Evolutionary conservation across 2,888 invertebrate species (phyloP), one percentile per base, ranked within the genome.

Genomic region (Crioceris asparagi): DNA sequence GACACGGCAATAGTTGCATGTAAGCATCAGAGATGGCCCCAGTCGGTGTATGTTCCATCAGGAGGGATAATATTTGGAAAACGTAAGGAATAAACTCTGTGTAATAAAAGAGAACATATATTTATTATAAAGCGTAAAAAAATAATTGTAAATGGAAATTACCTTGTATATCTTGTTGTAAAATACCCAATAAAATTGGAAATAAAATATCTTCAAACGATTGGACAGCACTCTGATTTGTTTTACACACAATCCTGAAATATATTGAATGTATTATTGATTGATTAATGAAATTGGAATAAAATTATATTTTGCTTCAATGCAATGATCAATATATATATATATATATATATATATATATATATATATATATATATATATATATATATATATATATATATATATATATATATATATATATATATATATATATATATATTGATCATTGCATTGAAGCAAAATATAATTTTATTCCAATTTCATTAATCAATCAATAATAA

Each of bases 11-110:
- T 36, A 98, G 69, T 3, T 79, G 81, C 68, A 86, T 81, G 69
- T 97, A 98, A 0, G 83, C 78, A 38, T 82, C 84, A 11, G 91
- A 85, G 42, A 82, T 72, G 17, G 70, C 62, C 3, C 70, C 69
- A 38, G 53, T 54, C 18, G 56, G 60, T 14, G 61, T 54, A 41
- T 83, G 66, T 64, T 94, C 94, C 67, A 97, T 71, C 38, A 96
- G 68, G 14, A 96, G 69, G 0, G 94, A 90, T 26, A 97, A 68
- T 67, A 98, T 81, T 85, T 98, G 98, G 64, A 98, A 96, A 31
- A 94, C 91, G 66, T 98, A 98, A 0, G 97, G 97, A 66, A 96
- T 86, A 69, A 98, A 96, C 64, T 97, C 97, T 78, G n/a, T n/a
- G n/a, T n/a, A n/a, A n/a, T n/a, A n/a, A n/a, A n/a, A n/a, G n/a